Evolutionary conservation across 2,113 vertebrate species (phyloP), one percentile per base, ranked within the genome.

Genomic region (Alligator mississippiensis): DNA sequence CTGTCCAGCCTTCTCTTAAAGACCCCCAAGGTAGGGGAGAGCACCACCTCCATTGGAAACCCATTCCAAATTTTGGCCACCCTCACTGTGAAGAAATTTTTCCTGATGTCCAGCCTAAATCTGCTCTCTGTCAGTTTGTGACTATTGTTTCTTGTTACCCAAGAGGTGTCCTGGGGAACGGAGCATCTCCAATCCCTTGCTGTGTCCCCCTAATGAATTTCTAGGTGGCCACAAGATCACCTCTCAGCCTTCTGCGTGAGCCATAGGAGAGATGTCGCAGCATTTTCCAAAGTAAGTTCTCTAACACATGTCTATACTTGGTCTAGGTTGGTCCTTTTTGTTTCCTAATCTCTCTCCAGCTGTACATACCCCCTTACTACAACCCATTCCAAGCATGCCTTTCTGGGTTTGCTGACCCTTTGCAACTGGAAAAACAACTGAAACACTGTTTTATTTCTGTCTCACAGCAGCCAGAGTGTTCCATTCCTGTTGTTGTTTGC

Each of bases 1-100:
- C 47, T 30, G 27, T 68, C 28, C 21, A 4, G 55, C 28, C 2
- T 5, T 55, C 47, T 11, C 18, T 9, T 2, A n/a, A 63, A 11
- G 61, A 82, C 13, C 30, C 4, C 47, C 6, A 9, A 0, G 0
- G 2, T 12, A 0, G 5, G 77, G 47, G 57, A 19, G 1, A 0
- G 38, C 54, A 5, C 63, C 7, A 72, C 72, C 28, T 18, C 28
- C 34, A 19, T 3, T 11, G 75, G 68, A 27, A 38, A 30, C 47
- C 62, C 10, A 4, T 17, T 59, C 59, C 64, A 0, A 24, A 27
- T 21, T 74, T 19, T 1, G 11, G n/a, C 47, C 47, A 47, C 7
- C 47, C 47, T 47, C 47, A 47, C 47, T 47, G 47, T 47, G 47
- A 47, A 47, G 47, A 47, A 47, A 8, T 47, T 47, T 38, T 38